Evolutionary conservation across 2,888 invertebrate genomes (phyloP), one percentile per base, ranked within the genome.

Genomic region (Diaperis boleti): DNA sequence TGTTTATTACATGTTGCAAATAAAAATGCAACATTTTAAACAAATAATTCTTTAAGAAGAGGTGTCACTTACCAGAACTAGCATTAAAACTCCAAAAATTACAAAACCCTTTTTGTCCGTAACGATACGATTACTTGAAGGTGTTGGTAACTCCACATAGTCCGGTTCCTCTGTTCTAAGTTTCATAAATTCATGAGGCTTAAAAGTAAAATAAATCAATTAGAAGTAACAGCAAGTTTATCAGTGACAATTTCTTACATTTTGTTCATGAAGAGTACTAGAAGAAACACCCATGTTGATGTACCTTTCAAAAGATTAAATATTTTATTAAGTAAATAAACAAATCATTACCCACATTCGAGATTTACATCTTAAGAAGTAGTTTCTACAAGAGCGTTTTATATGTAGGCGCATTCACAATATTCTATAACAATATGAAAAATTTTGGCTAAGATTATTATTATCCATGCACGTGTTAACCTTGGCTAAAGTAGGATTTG

Each of bases 31-130:
- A n/a, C n/a, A n/a, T n/a, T n/a, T n/a, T n/a, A n/a, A n/a, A n/a
- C n/a, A n/a, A n/a, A n/a, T n/a, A n/a, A n/a, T n/a, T n/a, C n/a
- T n/a, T n/a, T n/a, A n/a, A n/a, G n/a, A n/a, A n/a, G n/a, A n/a
- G n/a, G n/a, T n/a, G n/a, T n/a, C n/a, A 35, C 61, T 15, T 45
- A 62, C 62, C 22, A 62, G 20, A 35, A 62, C 3, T 4, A 47
- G 7, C n/a, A 54, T 15, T 4, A 26, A 18, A 13, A 62, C 44
- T 8, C 42, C 62, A 35, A 49, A 50, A 17, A 62, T 44, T 6
- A 54, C 7, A 17, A 54, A 54, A 7, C 54, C 54, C 11, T 54
- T 54, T 31, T 41, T 54, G 18, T 54, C 54, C 5, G 54, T 54
- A 7, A 54, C 4, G 26, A 10, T n/a, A 4, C 54, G 11, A 13